These are phyloP conservation scores for Lysandra bellargus DNA, from an alignment of 2,888 invertebrate genomes.

Conservation along the genomic window DNA sequence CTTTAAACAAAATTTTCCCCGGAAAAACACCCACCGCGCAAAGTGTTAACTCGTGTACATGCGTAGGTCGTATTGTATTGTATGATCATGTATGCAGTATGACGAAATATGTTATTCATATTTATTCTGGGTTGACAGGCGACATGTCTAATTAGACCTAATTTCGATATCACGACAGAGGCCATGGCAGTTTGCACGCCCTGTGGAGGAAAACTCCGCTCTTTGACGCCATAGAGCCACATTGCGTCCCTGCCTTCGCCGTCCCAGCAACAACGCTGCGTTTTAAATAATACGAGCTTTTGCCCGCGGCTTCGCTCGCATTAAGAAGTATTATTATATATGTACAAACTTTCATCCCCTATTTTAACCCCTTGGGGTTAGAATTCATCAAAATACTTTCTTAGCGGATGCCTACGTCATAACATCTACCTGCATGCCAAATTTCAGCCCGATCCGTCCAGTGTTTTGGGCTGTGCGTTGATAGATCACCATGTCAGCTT, in stretches of 20 bases:
- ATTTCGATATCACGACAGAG: slow-evolving; percentile 62
- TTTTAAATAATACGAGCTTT: no score
- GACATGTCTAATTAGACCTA: slow-evolving; percentile 64
- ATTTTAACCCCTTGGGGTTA: no score
- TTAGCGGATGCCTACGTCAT: no score
- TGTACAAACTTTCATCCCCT: no score
- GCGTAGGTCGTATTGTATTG: not conserved
- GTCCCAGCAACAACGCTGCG: not conserved
- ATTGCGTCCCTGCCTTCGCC: not conserved
- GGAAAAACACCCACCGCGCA: not conserved
- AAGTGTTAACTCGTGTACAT: not conserved
- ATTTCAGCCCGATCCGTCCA: no score
- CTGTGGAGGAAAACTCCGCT: not conserved
- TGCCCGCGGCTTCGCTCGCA: no score
- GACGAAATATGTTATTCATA: slow-evolving; percentile 29
- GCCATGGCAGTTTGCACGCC: slow-evolving; percentile 43
- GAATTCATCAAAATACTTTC: no score
- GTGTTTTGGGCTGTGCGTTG: no score
- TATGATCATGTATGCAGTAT: not conserved
- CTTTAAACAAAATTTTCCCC: not conserved
- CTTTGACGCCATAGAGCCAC: not conserved
- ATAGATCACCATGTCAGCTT: no score
- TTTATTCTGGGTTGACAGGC: slow-evolving; percentile 43
- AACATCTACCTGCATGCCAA: no score
- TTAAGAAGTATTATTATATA: no score